Conservation (phyloP, 2,113 vertebrate genomes). For the Pampusana beccarii region DNA sequence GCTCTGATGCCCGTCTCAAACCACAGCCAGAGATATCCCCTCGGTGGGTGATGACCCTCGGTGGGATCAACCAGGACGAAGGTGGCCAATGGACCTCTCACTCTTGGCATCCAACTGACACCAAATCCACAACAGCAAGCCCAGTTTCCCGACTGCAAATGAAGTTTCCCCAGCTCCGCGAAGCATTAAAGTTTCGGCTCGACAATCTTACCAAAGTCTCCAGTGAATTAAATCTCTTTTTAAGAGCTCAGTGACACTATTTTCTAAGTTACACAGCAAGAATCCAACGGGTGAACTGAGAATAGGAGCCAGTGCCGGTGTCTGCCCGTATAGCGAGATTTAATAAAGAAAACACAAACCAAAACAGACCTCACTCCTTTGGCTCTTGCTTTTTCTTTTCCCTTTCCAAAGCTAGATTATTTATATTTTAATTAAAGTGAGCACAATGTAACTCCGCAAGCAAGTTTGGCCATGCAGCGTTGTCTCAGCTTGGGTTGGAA, state of each 20-base stretch:
- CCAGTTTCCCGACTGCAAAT: not conserved
- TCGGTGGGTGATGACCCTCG: no score
- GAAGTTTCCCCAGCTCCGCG: not conserved
- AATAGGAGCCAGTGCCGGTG: not conserved
- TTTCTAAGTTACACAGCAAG: not conserved
- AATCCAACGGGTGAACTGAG: not conserved
- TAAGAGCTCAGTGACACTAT: not conserved
- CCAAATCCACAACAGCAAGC: not conserved
- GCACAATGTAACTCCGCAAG: not conserved
- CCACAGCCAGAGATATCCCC: not conserved
- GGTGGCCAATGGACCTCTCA: not conserved
- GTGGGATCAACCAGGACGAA: not conserved
- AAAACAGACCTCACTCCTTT: not conserved
- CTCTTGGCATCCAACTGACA: not conserved
- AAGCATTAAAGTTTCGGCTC: not conserved
- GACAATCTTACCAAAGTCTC: not conserved
- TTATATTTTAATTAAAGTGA: conserved; percentile 59
- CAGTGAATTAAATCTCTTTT: not conserved
- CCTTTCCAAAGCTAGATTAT: not conserved
- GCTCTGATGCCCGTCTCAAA: not conserved
- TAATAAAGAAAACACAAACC: not conserved
- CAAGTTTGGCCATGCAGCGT: not conserved
- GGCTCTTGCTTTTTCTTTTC: not conserved
- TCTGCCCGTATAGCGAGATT: accelerated
- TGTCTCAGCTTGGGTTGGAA: not conserved